Conservation (phyloP, 2,797 vertebrate species). For the Crenichthys baileyi region DNA sequence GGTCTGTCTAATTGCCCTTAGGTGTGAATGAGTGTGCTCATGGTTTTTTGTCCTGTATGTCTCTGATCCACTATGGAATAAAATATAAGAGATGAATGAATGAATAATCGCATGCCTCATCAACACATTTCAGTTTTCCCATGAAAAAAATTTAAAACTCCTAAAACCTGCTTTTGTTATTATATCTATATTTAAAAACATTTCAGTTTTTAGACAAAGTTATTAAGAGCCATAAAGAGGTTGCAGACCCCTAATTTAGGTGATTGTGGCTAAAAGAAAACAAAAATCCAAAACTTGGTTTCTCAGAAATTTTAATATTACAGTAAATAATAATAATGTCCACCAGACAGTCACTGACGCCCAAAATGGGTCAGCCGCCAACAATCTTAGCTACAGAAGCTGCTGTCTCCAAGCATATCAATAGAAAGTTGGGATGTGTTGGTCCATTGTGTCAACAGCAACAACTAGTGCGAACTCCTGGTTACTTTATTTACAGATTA, state of each 20-base stretch:
- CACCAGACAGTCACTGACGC: background rate
- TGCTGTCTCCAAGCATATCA: background rate
- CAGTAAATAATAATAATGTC: background rate
- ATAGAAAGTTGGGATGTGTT: background rate
- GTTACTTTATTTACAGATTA: too few relatives aligned
- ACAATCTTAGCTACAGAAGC: background rate
- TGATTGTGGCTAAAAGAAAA: background rate
- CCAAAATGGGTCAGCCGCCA: background rate
- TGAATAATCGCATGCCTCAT: too few relatives aligned
- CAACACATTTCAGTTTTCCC: too few relatives aligned
- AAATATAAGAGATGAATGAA: too few relatives aligned
- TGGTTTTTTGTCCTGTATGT: too few relatives aligned
- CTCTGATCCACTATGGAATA: too few relatives aligned
- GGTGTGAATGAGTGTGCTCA: too few relatives aligned
- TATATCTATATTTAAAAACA: too few relatives aligned
- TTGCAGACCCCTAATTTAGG: background rate
- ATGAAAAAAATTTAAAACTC: background rate
- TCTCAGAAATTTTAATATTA: background rate
- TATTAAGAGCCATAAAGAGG: background rate
- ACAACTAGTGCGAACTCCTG: too few relatives aligned
- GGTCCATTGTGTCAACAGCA: too few relatives aligned
- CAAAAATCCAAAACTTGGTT: background rate
- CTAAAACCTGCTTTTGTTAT: background rate
- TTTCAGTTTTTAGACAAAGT: background rate
- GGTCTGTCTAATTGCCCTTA: too few relatives aligned